Evolutionary conservation across 30 jellyfish, hydroid and myxozoan species (phyloP), one percentile per base, ranked within the genome.

Genomic region (Hydractinia echinata): DNA sequence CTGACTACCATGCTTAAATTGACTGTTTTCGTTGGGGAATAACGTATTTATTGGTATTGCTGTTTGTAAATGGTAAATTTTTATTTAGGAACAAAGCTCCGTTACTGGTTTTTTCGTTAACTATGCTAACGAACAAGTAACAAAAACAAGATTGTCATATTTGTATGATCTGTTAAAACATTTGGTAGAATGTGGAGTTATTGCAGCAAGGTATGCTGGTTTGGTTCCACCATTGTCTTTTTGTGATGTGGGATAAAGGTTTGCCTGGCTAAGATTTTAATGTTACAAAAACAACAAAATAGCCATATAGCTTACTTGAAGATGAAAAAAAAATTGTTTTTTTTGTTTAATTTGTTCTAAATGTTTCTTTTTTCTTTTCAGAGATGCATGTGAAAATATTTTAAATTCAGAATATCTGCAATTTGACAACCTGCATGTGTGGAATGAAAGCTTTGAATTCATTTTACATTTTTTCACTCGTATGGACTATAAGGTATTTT

Each of bases 331-430:
- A 11, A 58, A 73, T 21, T 50, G 14, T 79, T 16, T 73, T 13
- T 11, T 8, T 11, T 19, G 39, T 30, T 30, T 30, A 21, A 16
- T 10, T 0, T 0, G 4, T 73, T 8, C 4, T 10, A 15, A 8
- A 19, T 50, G n/a, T 18, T 55, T 54, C 6, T 4, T 54, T 60
- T 78, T 19, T 11, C 13, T 21, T 84, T 55, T n/a, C 51, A 93
- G 99, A 70, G 84, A 87, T 39, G 95, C 95, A 58, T 93, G 96
- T 77, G 99, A 93, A 85, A 79, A 96, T 4, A 78, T 93, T 55
- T 91, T 93, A 30, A 66, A 88, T 55, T 87, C 99, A 5, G 83
- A 94, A 56, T 83, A 83, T 66, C 76, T 93, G 67, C 68, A 82
- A 70, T 88, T 87, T 78, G 73, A 66, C 13, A 89, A 93, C 73